Evolutionary conservation across 2,113 vertebrate species (phyloP), one percentile per base, ranked within the genome.

Genomic region (Malurus cyaneus): DNA sequence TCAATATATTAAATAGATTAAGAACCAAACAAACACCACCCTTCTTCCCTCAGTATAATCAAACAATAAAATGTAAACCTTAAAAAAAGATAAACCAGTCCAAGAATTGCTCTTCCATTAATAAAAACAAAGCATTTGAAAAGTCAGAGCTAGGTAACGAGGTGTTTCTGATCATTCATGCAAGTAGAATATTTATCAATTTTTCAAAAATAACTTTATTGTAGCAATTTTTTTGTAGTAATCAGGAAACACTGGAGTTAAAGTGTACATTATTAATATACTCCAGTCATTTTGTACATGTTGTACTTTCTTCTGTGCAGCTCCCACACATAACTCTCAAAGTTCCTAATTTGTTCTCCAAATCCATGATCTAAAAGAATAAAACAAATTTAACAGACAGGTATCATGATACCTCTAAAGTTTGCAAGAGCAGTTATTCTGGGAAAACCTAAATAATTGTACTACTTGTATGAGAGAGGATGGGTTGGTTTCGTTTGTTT

Each of bases 401-500:
- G 4, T 9, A 5, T 34, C 0, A 0, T 28, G 29, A 31, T 46
- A 29, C 25, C 21, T 49, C 25, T 64, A 3, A 59, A 32, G 6
- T 69, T 80, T 72, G 16, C 24, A 47, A 60, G 79, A 82, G 1
- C 4, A 34, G 3, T 52, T 65, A 13, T 42, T 61, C 36, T 53
- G 47, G 52, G 7, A 49, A 73, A 82, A 52, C 9, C 6, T 66
- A 53, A 76, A 25, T 36, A 67, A 49, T 26, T 54, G 15, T 56
- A 17, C 29, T 47, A 12, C 7, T 72, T 57, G 14, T 52, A 8
- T 49, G 34, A 57, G 73, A 71, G 64, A 60, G 11, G 32, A 8
- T 44, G 6, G 1, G 1, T 26, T 24, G 20, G 6, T 20, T 61
- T 70, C 61, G 11, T 12, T 54, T 32, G 13, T 39, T 80, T 57